Conservation (phyloP, 2,888 invertebrate species). For the Tachystola acroxantha region DNA sequence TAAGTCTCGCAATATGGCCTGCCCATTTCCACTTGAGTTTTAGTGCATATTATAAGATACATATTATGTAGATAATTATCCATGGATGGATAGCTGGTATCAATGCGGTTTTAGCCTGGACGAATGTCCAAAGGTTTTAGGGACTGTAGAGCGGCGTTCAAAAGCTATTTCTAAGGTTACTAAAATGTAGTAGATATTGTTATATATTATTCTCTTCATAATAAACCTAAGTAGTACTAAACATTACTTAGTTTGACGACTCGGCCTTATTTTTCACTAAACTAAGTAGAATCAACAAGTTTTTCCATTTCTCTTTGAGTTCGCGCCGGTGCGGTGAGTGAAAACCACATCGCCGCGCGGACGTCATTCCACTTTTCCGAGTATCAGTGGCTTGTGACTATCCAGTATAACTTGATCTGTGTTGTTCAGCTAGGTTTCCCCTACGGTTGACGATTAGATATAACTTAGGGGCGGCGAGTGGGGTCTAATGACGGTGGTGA, state of each 20-base stretch:
- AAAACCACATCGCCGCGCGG: constrained; percentile 66
- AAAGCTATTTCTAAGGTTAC: too few species aligned
- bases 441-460: constrained; percentile 20
- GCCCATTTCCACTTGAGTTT: too few species aligned
- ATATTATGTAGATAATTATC: too few species aligned
- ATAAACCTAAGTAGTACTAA: too few species aligned
- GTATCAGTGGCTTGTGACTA: constrained; percentile 58
- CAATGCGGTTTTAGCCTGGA: too few species aligned
- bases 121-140: too few species aligned
- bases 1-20: too few species aligned
- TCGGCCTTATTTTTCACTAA: constrained; percentile 33
- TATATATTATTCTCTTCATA: too few species aligned
- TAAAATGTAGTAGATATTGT: too few species aligned
- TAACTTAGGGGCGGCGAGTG: constrained; percentile 24
- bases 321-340: constrained; percentile 66
- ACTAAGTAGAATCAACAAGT: constrained; percentile 47
- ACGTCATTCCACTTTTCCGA: constrained; percentile 77
- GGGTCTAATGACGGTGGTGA: constrained; percentile 47
- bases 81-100: too few species aligned
- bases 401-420: constrained; percentile 42
- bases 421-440: constrained; percentile 26
- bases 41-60: too few species aligned
- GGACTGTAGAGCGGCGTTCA: too few species aligned
- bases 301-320: constrained; percentile 62
- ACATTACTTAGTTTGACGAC: constrained; percentile 9